Evolutionary conservation across 2,113 vertebrate species (phyloP), one percentile per base, ranked within the genome.

Genomic region (Alethe diademata): DNA sequence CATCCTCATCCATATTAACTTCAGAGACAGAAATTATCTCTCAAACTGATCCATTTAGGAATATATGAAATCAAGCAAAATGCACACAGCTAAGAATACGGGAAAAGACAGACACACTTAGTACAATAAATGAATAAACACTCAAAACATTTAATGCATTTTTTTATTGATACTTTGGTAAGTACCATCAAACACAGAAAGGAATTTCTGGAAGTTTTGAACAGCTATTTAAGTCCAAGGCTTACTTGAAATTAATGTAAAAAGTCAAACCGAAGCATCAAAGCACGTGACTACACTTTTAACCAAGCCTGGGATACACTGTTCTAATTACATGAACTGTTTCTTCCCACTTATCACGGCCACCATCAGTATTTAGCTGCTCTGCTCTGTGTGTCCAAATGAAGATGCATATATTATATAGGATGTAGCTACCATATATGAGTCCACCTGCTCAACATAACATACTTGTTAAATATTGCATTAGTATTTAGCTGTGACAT

Each of bases 371-470:
- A 8, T 62, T 67, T 69, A 40, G 51, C 92, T 93, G 82, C 88
- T 89, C 85, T 87, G 61, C 72, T 86, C 71, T 40, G 22, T 48
- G 31, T 78, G 91, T 88, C 87, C 75, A 94, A 80, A 89, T 78
- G 75, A 87, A 82, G 66, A 86, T 54, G 72, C 71, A 58, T 33
- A 54, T 83, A 95, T 79, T 78, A 91, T 64, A 60, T 4, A 84
- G 85, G 85, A 92, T 69, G 60, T 31, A 69, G 65, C 22, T 75
- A 67, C 86, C 69, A 65, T 26, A 90, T 43, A 35, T 8, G 56
- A 90, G 50, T 73, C 88, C 78, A 93, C 38, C 69, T 60, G 81
- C 87, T 95, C 94, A 88, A 12, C 43, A 33, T 80, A 78, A 93
- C 53, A 47, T 5, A n/a, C 60, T 71, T 53, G 42, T 85, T 72